A percentile compares a stretch with the other conserved stretches of the same genome.
Conservation (phyloP, 2,113 vertebrate genomes). For the Albula goreensis region DNA sequence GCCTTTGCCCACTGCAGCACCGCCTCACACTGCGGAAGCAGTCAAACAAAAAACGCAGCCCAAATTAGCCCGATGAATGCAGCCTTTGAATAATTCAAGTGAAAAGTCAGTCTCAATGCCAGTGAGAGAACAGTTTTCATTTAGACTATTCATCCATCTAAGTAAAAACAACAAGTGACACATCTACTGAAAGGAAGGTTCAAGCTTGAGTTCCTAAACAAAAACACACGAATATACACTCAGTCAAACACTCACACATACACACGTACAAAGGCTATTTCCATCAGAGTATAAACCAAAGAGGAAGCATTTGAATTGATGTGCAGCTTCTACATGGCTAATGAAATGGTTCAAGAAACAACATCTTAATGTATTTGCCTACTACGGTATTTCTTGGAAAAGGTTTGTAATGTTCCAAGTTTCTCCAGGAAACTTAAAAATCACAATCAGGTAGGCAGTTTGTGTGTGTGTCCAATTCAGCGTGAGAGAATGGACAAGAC, state of each 20-base stretch:
- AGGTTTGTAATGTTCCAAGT: too few species aligned
- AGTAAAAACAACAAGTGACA: background rate
- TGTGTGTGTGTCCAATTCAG: too few species aligned
- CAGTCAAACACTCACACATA: constrained; percentile 17
- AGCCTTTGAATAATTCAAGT: background rate
- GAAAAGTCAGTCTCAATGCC: background rate
- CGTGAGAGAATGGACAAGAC: too few species aligned
- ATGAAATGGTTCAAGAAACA: too few species aligned
- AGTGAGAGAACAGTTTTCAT: background rate
- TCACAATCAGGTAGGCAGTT: too few species aligned
- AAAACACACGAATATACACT: constrained; percentile 12
- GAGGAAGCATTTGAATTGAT: background rate
- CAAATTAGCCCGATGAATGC: background rate
- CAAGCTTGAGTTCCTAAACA: background rate
- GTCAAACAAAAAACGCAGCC: background rate
- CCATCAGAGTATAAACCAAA: background rate
- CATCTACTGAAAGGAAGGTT: background rate
- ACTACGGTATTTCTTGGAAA: too few species aligned
- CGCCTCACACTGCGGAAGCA: background rate
- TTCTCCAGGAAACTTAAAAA: too few species aligned
- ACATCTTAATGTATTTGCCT: too few species aligned
- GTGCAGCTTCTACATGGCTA: too few species aligned
- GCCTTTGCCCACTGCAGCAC: background rate
- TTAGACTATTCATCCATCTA: background rate
- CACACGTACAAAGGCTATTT: background rate